Evolutionary conservation across 1,140 invertebrate genomes (phyloP).

Genomic region (Cyclargus thomasi): DNA sequence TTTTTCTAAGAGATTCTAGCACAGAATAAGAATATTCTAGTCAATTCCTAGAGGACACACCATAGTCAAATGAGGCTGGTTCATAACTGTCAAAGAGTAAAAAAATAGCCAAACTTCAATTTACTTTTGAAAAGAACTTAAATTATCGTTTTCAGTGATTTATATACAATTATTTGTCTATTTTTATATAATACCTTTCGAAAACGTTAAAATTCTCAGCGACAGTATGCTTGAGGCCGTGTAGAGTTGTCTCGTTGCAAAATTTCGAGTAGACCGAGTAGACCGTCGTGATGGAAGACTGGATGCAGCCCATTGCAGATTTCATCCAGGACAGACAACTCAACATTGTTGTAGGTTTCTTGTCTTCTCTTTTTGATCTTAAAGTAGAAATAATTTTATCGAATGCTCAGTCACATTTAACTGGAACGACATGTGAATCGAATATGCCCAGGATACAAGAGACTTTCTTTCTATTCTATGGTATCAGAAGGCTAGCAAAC

Average conservation of each 20-base stretch:
- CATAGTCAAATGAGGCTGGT: background rate
- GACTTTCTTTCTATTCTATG: too few relatives aligned
- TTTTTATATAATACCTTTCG: slow-evolving; percentile 45
- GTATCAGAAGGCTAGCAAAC: too few relatives aligned
- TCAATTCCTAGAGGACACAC: too few relatives aligned
- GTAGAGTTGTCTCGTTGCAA: slow-evolving; percentile 59
- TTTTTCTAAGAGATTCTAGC: too few relatives aligned
- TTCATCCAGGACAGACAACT: slow-evolving; percentile 51
- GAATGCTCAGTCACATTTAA: background rate
- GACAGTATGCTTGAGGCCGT: slow-evolving; percentile 65
- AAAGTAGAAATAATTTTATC: background rate
- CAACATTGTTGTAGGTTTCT: slow-evolving; percentile 50
- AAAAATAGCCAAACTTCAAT: slow-evolving; percentile 25
- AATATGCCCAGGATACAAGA: too few relatives aligned
- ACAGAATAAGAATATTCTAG: too few relatives aligned
- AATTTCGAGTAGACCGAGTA: slow-evolving; percentile 43
- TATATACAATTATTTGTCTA: slow-evolving; percentile 10
- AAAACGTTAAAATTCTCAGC: slow-evolving; percentile 46
- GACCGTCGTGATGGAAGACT: slow-evolving; percentile 36
- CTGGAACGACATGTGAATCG: background rate
- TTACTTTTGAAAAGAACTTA: background rate
- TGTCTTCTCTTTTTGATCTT: slow-evolving; percentile 25
- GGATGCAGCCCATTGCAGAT: slow-evolving; percentile 38
- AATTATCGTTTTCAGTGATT: slow-evolving; percentile 19
- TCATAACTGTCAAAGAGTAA: slow-evolving; percentile 21